phyloP scores from a whole-genome alignment of 2,888 invertebrate genomes.

The Melanostoma mellinum region DNA sequence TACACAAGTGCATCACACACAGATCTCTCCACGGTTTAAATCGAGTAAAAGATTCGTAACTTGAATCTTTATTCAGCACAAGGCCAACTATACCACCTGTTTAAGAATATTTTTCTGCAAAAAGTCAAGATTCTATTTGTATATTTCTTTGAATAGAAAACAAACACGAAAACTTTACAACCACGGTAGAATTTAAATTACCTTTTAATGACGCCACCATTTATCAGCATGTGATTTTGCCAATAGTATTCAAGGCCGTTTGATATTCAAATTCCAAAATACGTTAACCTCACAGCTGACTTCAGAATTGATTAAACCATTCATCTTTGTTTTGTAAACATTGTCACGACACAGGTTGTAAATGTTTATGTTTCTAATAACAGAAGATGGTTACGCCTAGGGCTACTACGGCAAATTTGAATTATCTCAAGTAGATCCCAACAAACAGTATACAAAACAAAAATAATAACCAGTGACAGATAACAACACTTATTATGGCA shows the following conservation, averaged over 20 bases:
- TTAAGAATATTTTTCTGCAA: too few species aligned
- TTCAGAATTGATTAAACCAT: slow-evolving; percentile 23
- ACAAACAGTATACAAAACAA: neutral
- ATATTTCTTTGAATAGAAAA: too few species aligned
- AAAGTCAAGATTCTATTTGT: too few species aligned
- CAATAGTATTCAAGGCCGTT: slow-evolving; percentile 44
- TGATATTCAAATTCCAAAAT: slow-evolving; percentile 28
- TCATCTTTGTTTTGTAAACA: neutral
- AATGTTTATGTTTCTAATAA: too few species aligned
- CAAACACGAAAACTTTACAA: neutral
- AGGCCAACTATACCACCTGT: too few species aligned
- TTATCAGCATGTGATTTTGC: slow-evolving; percentile 31
- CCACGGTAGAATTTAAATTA: slow-evolving; percentile 5
- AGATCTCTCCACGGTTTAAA: too few species aligned
- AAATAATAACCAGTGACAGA: neutral
- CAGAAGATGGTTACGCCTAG: too few species aligned
- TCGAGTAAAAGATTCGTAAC: too few species aligned
- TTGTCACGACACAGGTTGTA: slow-evolving; percentile 6
- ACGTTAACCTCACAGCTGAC: slow-evolving; percentile 19
- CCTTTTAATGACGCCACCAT: slow-evolving; percentile 36
- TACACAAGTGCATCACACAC: too few species aligned
- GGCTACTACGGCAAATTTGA: too few species aligned
- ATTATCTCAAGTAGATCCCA: too few species aligned
- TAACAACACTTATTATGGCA: slow-evolving; percentile 22
- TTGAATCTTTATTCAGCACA: too few species aligned